A percentile compares a stretch with the other conserved stretches of the same genome.
phyloP scores from a whole-genome alignment of 1,140 invertebrate genomes.

The Aethina tumida region DNA sequence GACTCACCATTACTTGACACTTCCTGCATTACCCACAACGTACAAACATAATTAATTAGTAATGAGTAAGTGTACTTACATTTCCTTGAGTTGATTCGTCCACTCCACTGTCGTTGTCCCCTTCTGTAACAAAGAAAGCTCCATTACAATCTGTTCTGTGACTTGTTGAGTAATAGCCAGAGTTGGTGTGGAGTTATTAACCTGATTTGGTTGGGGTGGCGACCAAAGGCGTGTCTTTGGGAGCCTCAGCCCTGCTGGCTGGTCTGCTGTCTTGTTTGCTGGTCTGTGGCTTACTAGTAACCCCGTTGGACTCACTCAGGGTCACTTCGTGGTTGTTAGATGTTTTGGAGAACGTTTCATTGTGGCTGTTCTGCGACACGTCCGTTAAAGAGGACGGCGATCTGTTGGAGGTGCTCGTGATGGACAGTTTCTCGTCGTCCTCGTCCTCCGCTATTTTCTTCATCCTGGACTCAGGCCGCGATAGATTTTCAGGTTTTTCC shows the following conservation, averaged over 20 bases:
- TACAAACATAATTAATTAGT: conserved; percentile 1
- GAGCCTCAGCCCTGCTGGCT: conserved; percentile 6
- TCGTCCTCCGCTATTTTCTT: conserved; percentile 24
- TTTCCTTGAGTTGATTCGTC: conserved; percentile 67
- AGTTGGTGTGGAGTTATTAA: conserved; percentile 10
- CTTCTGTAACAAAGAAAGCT: conserved; percentile 49
- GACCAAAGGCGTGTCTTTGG: conserved; percentile 8
- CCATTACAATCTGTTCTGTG: too few relatives aligned
- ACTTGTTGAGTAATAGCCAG: neutral
- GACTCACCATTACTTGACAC: conserved; percentile 50
- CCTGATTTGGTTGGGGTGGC: conserved; percentile 17
- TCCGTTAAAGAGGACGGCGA: conserved; percentile 11
- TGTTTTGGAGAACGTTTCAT: too few relatives aligned
- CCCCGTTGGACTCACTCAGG: neutral
- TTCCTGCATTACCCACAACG: conserved; percentile 28
- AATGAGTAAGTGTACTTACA: conserved; percentile 42
- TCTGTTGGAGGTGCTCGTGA: conserved; percentile 5
- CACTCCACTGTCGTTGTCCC: conserved; percentile 67
- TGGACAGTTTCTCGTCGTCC: conserved; percentile 1
- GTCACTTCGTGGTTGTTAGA: neutral
- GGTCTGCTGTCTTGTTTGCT: conserved; percentile 2
- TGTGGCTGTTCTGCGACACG: conserved; percentile 10
- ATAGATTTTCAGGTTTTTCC: conserved; percentile 23
- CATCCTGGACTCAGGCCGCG: conserved; percentile 22
- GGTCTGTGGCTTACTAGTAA: neutral